Conservation (phyloP, 2,888 invertebrate species). For the Aporophyla lueneburgensis region DNA sequence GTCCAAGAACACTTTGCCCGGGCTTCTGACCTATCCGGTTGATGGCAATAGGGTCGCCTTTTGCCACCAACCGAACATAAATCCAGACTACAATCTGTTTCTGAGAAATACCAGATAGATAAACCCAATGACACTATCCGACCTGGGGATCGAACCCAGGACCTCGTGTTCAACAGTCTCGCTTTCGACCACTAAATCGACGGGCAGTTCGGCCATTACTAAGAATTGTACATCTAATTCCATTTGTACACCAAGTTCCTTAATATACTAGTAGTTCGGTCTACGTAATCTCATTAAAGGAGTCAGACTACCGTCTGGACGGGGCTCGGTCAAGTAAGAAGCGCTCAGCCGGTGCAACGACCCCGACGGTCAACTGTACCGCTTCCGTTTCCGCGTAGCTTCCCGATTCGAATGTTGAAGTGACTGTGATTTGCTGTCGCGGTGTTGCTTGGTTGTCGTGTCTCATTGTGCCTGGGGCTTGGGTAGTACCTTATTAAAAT, state of each 20-base stretch:
- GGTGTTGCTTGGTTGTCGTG: neutral
- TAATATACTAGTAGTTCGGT: constrained; percentile 14
- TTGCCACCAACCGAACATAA: no score
- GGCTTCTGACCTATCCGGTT: no score
- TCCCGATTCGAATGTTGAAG: constrained; percentile 33
- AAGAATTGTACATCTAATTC: constrained; percentile 10
- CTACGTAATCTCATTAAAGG: constrained; percentile 50
- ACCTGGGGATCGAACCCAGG: neutral
- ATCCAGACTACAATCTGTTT: no score
- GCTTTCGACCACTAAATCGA: neutral
- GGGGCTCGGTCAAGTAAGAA: constrained; percentile 46
- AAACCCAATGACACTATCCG: no score
- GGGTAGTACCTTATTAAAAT: no score
- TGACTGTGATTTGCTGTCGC: neutral
- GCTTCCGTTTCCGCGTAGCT: constrained; percentile 59
- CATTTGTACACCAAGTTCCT: neutral
- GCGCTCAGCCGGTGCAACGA: constrained; percentile 27
- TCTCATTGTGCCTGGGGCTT: neutral
- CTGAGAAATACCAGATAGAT: no score
- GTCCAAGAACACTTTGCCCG: no score
- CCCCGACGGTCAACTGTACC: constrained; percentile 51
- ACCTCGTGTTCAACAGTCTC: neutral
- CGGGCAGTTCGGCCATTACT: no score
- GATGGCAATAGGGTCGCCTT: no score
- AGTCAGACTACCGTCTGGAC: constrained; percentile 54